Evolutionary conservation across 2,113 vertebrate species (phyloP).

Genomic region (Crotalus helleri): DNA sequence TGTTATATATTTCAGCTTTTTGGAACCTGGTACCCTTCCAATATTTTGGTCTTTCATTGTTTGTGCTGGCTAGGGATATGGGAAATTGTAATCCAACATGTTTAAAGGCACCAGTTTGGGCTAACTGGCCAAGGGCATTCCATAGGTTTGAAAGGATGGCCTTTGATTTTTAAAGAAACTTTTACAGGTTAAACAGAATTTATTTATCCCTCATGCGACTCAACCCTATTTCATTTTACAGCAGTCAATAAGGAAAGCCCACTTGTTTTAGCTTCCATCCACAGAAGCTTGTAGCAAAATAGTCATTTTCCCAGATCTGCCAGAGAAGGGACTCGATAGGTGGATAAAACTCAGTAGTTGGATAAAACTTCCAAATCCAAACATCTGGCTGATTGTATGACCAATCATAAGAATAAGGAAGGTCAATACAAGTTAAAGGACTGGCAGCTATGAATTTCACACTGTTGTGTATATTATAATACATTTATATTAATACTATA

Average conservation of each 20-base stretch:
- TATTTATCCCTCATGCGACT: neutral
- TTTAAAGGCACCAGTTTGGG: neutral
- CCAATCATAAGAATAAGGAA: neutral
- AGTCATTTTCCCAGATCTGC: neutral
- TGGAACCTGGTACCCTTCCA: neutral
- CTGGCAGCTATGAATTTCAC: neutral
- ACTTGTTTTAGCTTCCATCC: neutral
- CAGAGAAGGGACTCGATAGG: neutral
- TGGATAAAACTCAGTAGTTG: neutral
- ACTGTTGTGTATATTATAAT: neutral
- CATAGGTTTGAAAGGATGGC: neutral
- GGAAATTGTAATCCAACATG: neutral
- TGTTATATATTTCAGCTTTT: neutral
- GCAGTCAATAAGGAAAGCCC: neutral
- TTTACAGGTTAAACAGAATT: neutral
- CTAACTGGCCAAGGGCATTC: neutral
- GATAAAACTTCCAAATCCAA: neutral
- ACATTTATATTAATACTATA: neutral
- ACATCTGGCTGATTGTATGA: neutral
- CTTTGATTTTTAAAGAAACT: neutral
- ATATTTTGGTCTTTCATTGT: neutral
- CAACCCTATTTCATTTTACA: neutral
- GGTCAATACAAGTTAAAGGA: neutral
- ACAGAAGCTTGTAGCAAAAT: neutral
- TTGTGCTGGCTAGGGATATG: neutral